Conservation (phyloP, 2,888 invertebrate genomes). For the Dolichopus griseipennis region DNA sequence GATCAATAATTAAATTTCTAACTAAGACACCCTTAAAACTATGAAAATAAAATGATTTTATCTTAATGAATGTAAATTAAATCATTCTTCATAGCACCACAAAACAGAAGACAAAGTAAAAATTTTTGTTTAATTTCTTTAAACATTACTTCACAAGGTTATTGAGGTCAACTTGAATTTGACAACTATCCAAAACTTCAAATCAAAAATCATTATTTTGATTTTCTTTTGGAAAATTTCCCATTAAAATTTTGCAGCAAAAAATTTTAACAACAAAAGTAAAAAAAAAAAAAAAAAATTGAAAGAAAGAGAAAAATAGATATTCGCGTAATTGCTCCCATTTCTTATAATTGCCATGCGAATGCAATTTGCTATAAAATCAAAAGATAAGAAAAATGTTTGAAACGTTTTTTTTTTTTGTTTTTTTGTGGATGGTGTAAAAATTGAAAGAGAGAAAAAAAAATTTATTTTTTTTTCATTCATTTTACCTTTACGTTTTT, state of each 20-base stretch:
- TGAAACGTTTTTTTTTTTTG: background rate
- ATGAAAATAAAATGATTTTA: no score
- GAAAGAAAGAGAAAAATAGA: background rate
- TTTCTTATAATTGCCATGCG: constrained; percentile 3
- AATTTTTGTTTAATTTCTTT: no score
- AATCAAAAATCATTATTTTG: no score
- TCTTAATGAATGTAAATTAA: no score
- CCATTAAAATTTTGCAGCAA: background rate
- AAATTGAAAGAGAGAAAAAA: background rate
- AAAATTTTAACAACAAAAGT: background rate
- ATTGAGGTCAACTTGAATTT: no score
- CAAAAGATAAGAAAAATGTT: constrained; percentile 1
- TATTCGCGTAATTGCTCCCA: constrained; percentile 2
- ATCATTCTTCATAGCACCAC: no score
- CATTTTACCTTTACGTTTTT: no score
- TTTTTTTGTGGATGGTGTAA: background rate
- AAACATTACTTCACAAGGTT: no score
- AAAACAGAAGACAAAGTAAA: no score
- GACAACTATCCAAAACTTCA: no score
- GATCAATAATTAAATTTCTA: no score
- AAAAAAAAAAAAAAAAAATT: background rate
- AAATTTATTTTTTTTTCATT: background rate
- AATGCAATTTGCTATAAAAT: constrained; percentile 6
- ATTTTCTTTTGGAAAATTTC: background rate
- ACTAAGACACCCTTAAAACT: no score